Conservation (phyloP, 2,888 invertebrate species). For the Nymphalis urticae region DNA sequence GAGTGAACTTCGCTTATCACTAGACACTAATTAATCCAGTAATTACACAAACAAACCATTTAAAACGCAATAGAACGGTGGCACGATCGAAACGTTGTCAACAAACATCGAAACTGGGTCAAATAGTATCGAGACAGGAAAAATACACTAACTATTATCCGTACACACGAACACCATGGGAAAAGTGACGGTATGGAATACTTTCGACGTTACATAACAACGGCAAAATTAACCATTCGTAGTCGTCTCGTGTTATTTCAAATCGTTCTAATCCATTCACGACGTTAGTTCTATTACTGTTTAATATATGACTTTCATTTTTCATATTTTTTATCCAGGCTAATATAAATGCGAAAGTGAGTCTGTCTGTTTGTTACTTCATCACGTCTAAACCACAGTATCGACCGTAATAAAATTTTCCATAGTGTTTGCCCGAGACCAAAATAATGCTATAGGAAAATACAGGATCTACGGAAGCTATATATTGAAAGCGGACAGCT, state of each 20-base stretch:
- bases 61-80: constrained; percentile 3
- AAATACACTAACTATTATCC: constrained; percentile 9
- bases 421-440: too few species aligned
- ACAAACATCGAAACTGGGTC: not conserved
- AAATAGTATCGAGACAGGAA: constrained; percentile 17
- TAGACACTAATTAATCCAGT: not conserved
- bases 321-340: not conserved
- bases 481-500: too few species aligned
- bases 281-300: not conserved
- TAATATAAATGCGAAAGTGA: too few species aligned
- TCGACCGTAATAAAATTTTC: too few species aligned
- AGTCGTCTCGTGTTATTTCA: constrained; percentile 25
- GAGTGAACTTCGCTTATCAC: constrained; percentile 1
- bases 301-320: not conserved
- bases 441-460: too few species aligned
- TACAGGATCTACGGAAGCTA: too few species aligned
- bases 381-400: too few species aligned
- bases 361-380: too few species aligned
- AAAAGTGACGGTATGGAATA: constrained; percentile 39
- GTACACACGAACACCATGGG: constrained; percentile 38
- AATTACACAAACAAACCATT: constrained; percentile 9
- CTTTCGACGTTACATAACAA: constrained; percentile 46
- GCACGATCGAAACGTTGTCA: not conserved
- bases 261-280: constrained; percentile 23
- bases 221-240: constrained; percentile 14